Evolutionary conservation across 2,797 vertebrate genomes (phyloP).

Genomic region (Catostomus latipinnis): DNA sequence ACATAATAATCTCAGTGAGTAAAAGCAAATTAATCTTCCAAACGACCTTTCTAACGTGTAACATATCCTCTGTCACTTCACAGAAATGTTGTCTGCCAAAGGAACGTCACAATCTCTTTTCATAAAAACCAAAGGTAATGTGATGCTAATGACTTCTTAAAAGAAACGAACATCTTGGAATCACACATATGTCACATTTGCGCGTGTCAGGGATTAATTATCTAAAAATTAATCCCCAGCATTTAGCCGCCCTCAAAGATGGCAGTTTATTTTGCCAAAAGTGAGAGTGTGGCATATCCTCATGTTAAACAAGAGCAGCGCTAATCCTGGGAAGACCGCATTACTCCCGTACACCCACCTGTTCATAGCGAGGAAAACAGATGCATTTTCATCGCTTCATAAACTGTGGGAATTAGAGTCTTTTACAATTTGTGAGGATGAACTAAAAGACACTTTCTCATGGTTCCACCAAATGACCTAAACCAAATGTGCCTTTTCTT

Average conservation of each 20-base stretch:
- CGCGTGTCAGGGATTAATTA: constrained; percentile 55
- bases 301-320: constrained; percentile 29
- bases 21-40: constrained; percentile 1
- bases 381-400: constrained; percentile 10
- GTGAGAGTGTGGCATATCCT: constrained; percentile 33
- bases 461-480: too few species aligned
- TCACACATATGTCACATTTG: constrained; percentile 20
- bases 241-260: constrained; percentile 37
- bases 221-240: constrained; percentile 47
- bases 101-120: background rate
- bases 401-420: background rate
- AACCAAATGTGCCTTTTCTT: too few species aligned
- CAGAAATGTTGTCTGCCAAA: background rate
- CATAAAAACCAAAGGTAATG: constrained; percentile 1
- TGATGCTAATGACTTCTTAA: constrained; percentile 29
- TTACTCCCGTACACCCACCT: constrained; percentile 11
- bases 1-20: background rate
- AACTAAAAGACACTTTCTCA: background rate
- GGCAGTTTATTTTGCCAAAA: constrained; percentile 28
- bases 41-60: background rate
- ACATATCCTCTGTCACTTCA: background rate
- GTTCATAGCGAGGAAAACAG: background rate
- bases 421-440: background rate
- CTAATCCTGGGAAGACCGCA: constrained; percentile 36
- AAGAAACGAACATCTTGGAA: constrained; percentile 43